phyloP scores from a whole-genome alignment of 2,888 invertebrate genomes.

The Schizaphis graminum region DNA sequence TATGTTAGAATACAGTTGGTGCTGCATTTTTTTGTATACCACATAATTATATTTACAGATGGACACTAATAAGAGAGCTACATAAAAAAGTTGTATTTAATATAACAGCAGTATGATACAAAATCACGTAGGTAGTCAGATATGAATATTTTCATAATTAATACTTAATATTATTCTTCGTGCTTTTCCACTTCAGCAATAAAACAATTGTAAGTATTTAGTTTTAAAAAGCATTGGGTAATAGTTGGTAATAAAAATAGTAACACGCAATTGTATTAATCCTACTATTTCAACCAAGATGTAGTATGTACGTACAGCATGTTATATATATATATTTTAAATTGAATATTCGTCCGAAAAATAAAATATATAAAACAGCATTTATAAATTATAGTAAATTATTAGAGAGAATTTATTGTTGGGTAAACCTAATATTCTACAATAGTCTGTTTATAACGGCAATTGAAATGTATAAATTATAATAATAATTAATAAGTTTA shows the following conservation, averaged over 20 bases:
- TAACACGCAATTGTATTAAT: neutral
- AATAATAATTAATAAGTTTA: constrained; percentile 65
- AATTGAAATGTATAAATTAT: neutral
- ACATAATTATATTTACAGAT: no score
- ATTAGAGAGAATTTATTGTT: neutral
- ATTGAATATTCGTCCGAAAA: neutral
- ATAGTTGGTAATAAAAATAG: neutral
- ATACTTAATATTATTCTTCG: no score
- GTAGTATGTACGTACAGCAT: no score
- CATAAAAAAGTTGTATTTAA: no score
- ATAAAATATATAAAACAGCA: neutral
- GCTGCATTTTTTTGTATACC: no score
- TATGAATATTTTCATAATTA: no score
- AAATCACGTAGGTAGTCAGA: no score
- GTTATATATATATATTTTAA: no score
- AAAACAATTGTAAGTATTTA: neutral
- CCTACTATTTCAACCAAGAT: neutral
- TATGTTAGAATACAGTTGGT: no score
- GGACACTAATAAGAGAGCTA: no score
- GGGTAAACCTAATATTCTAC: neutral
- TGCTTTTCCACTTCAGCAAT: neutral
- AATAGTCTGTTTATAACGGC: neutral
- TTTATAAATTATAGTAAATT: neutral
- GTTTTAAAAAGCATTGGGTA: neutral
- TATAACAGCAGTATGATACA: no score